Conservation (phyloP, 1,140 invertebrate species). For the Acromyrmex heyeri region DNA sequence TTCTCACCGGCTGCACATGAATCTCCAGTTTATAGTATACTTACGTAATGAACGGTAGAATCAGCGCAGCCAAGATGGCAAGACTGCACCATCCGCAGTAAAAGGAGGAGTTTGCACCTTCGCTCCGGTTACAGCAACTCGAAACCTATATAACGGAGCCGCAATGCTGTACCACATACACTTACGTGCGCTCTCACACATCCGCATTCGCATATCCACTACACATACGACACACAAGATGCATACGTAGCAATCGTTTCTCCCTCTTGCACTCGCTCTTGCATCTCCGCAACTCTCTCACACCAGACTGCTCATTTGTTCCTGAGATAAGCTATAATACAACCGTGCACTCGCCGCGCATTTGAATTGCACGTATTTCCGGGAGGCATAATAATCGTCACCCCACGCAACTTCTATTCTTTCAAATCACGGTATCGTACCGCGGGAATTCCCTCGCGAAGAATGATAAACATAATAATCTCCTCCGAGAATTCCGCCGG, state of each 20-base stretch:
- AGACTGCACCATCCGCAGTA: slow-evolving; percentile 58
- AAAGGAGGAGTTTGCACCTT: slow-evolving; percentile 54
- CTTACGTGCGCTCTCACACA: neutral
- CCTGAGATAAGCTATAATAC: slow-evolving; percentile 53
- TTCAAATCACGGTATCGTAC: slow-evolving; percentile 9
- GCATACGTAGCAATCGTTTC: slow-evolving; percentile 53
- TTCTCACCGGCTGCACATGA: slow-evolving; percentile 15
- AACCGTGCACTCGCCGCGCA: slow-evolving; percentile 18
- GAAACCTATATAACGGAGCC: slow-evolving; percentile 59
- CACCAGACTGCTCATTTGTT: slow-evolving; percentile 50
- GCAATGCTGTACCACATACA: slow-evolving; percentile 48
- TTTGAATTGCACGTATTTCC: slow-evolving; percentile 46
- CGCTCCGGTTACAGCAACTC: slow-evolving; percentile 55
- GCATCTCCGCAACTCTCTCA: slow-evolving; percentile 12
- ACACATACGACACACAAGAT: neutral
- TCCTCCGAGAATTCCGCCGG: neutral
- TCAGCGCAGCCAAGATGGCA: slow-evolving; percentile 54
- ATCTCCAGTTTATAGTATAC: slow-evolving; percentile 29
- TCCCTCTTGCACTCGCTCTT: neutral
- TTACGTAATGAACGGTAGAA: slow-evolving; percentile 57
- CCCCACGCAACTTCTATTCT: neutral
- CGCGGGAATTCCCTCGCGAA: slow-evolving; percentile 7
- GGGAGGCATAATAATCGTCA: neutral
- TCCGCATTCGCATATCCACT: neutral
- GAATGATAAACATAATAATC: neutral